Conservation (phyloP, 2,113 vertebrate species). For the Corythornis madagascariensis region DNA sequence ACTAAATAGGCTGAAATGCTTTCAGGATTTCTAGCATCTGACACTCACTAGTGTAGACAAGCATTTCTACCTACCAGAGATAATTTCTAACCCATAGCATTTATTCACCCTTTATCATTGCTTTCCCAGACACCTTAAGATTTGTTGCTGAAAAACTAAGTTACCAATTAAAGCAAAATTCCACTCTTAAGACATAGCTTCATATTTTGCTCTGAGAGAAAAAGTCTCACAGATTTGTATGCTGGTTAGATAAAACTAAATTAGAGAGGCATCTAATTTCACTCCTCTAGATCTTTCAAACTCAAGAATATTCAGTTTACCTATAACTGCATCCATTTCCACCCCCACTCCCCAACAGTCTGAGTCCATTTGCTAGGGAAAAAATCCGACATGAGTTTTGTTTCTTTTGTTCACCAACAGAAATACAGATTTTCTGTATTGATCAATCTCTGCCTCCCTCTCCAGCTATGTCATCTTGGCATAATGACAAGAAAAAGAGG, state of each 20-base stretch:
- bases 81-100: not conserved
- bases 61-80: not conserved
- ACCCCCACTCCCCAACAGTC: not conserved
- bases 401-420: not conserved
- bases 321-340: not conserved
- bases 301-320: not conserved
- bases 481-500: conserved; percentile 1
- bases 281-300: not conserved
- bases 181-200: not conserved
- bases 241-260: not conserved
- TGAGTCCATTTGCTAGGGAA: not conserved
- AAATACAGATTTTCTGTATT: not conserved
- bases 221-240: not conserved
- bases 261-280: not conserved
- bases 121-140: not conserved
- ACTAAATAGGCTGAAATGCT: not conserved
- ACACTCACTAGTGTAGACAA: not conserved
- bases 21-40: not conserved
- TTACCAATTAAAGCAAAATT: not conserved
- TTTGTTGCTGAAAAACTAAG: not conserved
- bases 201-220: not conserved
- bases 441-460: not conserved
- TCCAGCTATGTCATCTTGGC: not conserved
- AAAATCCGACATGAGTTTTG: not conserved
- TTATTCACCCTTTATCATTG: not conserved